These are phyloP conservation scores for Parotocinclus haroldoi DNA, from an alignment of 2,797 vertebrate species.

Conservation along the genomic window DNA sequence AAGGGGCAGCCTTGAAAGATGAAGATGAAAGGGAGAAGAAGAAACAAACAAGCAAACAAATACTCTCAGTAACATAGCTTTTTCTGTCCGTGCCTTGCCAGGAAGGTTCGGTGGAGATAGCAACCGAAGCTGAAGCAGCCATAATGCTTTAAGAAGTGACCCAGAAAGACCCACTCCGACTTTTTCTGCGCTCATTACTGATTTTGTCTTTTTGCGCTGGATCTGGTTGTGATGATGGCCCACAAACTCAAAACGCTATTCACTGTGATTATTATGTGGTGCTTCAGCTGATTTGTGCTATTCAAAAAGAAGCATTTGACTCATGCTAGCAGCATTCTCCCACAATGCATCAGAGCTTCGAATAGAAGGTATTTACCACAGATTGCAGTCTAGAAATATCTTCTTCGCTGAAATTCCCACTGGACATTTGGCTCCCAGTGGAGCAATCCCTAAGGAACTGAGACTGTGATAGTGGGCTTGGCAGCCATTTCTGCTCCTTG, in stretches of 20 bases:
- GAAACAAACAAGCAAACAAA: constrained; percentile 75
- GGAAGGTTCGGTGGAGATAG: constrained; percentile 28
- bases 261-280: constrained; percentile 36
- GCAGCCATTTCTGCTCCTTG: constrained; percentile 18
- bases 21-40: constrained; percentile 75
- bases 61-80: constrained; percentile 68
- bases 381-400: constrained; percentile 10
- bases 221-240: constrained; percentile 23
- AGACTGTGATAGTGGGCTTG: constrained; percentile 33
- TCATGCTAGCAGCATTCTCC: constrained; percentile 18
- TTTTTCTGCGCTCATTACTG: constrained; percentile 7
- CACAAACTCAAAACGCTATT: constrained; percentile 22
- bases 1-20: constrained; percentile 73
- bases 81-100: constrained; percentile 62
- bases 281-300: constrained; percentile 33
- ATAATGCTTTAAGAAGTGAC: constrained; percentile 21
- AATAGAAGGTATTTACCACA: constrained; percentile 21
- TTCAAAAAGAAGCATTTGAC: constrained; percentile 40
- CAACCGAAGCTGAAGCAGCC: constrained; percentile 26
- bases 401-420: constrained; percentile 26
- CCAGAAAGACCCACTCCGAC: constrained; percentile 9
- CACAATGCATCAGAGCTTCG: constrained; percentile 13
- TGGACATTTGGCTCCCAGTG: constrained; percentile 23
- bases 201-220: constrained; percentile 13
- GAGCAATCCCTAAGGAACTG: constrained; percentile 27